Conservation (phyloP, 2,888 invertebrate genomes). For the Gibbula magus region DNA sequence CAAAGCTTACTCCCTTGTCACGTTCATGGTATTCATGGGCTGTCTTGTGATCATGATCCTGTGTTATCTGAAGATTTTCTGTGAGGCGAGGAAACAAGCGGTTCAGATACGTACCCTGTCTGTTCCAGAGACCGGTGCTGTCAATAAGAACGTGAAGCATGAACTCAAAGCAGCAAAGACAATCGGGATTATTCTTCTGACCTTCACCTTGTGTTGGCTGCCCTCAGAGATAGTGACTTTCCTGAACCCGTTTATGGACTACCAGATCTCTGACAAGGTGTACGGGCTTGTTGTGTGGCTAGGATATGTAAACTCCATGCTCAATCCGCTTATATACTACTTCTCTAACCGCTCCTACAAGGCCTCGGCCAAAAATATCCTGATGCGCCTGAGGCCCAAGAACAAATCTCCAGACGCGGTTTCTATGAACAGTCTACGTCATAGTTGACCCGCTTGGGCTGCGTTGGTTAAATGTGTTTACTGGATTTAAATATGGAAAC, state of each 20-base stretch:
- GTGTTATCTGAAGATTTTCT: slow-evolving; percentile 12
- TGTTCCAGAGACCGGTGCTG: neutral
- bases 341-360: slow-evolving; percentile 3
- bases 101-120: neutral
- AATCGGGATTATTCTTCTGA: neutral
- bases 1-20: neutral
- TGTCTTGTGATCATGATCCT: neutral
- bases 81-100: neutral
- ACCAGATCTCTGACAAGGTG: slow-evolving; percentile 6
- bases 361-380: neutral
- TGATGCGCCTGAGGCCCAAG: neutral
- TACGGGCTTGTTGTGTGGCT: slow-evolving; percentile 12
- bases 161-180: slow-evolving; percentile 20
- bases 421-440: neutral
- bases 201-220: neutral
- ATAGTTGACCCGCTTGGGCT: neutral
- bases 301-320: slow-evolving; percentile 13
- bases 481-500: too few species aligned
- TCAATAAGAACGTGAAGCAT: neutral
- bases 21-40: neutral
- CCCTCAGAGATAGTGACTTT: slow-evolving; percentile 9
- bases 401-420: neutral
- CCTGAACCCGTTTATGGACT: neutral
- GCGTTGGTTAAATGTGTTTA: too few species aligned
- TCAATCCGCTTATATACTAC: slow-evolving; percentile 6